phyloP scores from a whole-genome alignment of 1,140 invertebrate species.

The Orchestia grillus region DNA sequence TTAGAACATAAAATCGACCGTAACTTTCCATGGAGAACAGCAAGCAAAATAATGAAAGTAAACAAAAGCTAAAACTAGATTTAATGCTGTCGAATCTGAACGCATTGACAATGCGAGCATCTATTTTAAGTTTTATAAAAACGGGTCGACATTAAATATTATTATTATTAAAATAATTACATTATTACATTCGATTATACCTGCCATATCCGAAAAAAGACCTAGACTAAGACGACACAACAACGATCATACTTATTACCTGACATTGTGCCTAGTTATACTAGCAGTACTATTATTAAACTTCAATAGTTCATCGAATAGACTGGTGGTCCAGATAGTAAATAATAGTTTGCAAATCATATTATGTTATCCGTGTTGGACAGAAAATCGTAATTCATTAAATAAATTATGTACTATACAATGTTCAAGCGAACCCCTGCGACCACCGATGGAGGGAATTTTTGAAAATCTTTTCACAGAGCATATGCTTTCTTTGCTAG shows the following conservation, averaged over 20 bases:
- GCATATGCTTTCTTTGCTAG: neutral
- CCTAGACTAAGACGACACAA: too few relatives aligned
- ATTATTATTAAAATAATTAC: too few relatives aligned
- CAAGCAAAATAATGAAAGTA: neutral
- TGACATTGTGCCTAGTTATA: too few relatives aligned
- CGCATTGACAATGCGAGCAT: neutral
- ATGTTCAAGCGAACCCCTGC: neutral
- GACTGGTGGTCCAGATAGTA: too few relatives aligned
- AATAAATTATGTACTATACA: neutral
- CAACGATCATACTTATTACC: too few relatives aligned
- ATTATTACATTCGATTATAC: too few relatives aligned
- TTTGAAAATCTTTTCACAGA: neutral
- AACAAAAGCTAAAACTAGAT: neutral
- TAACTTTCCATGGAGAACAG: neutral
- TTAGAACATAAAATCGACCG: neutral
- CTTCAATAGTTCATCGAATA: too few relatives aligned
- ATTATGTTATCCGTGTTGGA: too few relatives aligned
- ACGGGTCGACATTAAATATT: neutral
- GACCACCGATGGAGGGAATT: neutral
- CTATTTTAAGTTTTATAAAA: neutral
- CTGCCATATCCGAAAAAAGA: too few relatives aligned
- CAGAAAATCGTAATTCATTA: neutral
- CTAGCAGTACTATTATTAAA: too few relatives aligned
- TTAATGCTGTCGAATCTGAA: neutral
- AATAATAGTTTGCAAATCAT: too few relatives aligned